phyloP scores from a whole-genome alignment of 2,888 invertebrate species.

The Orthonevra nobilis region DNA sequence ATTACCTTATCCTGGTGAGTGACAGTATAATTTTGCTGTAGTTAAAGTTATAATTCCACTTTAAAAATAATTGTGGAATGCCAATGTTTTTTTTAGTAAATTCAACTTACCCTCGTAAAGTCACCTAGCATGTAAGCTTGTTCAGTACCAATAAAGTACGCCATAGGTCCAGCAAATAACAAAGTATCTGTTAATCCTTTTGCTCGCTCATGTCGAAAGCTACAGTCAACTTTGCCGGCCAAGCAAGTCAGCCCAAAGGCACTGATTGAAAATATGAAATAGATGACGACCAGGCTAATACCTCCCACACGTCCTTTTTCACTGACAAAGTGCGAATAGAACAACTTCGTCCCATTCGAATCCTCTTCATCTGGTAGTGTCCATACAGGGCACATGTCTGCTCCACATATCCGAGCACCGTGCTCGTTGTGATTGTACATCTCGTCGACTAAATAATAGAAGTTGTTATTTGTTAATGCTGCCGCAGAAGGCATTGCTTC shows the following conservation, averaged over 20 bases:
- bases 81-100: no score
- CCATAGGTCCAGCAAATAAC: slow-evolving; percentile 87
- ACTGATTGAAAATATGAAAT: slow-evolving; percentile 80
- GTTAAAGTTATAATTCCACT: no score
- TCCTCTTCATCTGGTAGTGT: slow-evolving; percentile 55
- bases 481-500: slow-evolving; percentile 30
- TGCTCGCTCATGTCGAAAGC: slow-evolving; percentile 81
- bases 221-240: slow-evolving; percentile 80
- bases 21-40: no score
- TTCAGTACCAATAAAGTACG: slow-evolving; percentile 90
- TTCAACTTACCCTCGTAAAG: slow-evolving; percentile 86
- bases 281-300: slow-evolving; percentile 76
- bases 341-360: slow-evolving; percentile 72
- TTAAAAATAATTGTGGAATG: no score
- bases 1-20: no score
- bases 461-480: slow-evolving; percentile 34
- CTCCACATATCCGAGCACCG: slow-evolving; percentile 83
- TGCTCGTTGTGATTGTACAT: slow-evolving; percentile 82
- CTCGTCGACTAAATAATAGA: slow-evolving; percentile 77
- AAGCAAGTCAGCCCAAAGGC: slow-evolving; percentile 80
- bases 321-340: slow-evolving; percentile 76
- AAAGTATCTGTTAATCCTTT: slow-evolving; percentile 81
- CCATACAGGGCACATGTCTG: slow-evolving; percentile 82
- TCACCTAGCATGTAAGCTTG: slow-evolving; percentile 92
- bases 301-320: slow-evolving; percentile 75